Evolutionary conservation across 1,140 invertebrate genomes (phyloP), one percentile per base, ranked within the genome.

Genomic region (Pachyrhynchus sulphureomaculatus): DNA sequence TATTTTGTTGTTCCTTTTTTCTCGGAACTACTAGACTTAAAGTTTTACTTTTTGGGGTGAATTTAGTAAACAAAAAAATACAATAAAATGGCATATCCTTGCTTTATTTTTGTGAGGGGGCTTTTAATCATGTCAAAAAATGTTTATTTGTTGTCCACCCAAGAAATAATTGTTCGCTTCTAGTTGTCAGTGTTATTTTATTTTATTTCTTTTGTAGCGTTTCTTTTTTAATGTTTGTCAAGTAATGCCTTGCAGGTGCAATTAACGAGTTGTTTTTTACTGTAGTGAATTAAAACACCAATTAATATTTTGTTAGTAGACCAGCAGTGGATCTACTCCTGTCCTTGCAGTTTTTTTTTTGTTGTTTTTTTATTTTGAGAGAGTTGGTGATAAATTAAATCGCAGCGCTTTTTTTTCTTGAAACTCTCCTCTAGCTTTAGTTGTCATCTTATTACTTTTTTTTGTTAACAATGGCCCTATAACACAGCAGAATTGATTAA

Each of bases 341-440:
- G 65, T 72, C 64, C 65, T 59, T 61, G 49, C 56, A 55, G 45
- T 9, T 29, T 49, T 72, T 66, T 69, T 66, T 39, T 67, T 70
- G 64, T 65, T 21, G 51, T 60, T 70, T 52, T 65, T 64, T 57
- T 8, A 37, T 41, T 63, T 63, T 49, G 62, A 65, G 66, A 68
- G 52, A 73, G 65, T 73, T 72, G 71, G 70, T 75, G 72, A 73
- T 75, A 73, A 68, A 72, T 74, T 75, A 72, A 71, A 71, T 63
- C 67, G 21, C 39, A 15, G 12, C 32, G 20, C 41, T 45, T 10
- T 17, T 48, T 62, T 45, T 62, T 54, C 34, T 36, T 42, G 55
- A n/a, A 55, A 55, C 57, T 59, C 57, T 61, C 49, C 53, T 53
- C 45, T 59, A 42, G 56, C 32, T 51, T 59, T 51, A 51, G 29